Conservation (phyloP, 2,797 vertebrate genomes). For the Pangasius djambal region DNA sequence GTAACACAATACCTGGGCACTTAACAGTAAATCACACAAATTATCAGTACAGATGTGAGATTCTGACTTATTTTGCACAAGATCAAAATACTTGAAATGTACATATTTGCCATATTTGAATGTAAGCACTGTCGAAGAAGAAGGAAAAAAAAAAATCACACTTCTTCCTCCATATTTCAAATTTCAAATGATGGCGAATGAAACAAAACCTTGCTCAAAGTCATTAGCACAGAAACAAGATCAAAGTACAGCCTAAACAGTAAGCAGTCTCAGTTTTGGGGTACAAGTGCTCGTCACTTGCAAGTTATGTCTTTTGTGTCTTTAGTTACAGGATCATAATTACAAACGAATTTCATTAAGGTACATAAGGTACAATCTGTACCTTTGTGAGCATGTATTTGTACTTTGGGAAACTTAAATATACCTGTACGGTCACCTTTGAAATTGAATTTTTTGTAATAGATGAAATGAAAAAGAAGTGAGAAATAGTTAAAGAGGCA, state of each 20-base stretch:
- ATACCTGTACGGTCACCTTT: neutral
- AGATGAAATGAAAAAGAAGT: neutral
- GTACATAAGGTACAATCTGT: neutral
- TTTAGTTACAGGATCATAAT: neutral
- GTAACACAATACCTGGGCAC: constrained; percentile 20
- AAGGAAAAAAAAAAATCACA: constrained; percentile 18
- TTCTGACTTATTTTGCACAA: neutral
- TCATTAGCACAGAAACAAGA: neutral
- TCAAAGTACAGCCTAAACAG: neutral
- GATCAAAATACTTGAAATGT: neutral
- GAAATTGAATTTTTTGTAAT: neutral
- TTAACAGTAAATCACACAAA: constrained; percentile 26
- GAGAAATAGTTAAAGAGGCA: neutral
- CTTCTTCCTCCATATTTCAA: neutral
- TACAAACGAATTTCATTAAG: neutral
- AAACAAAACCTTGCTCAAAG: neutral
- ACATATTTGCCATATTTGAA: neutral
- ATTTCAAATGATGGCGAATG: neutral
- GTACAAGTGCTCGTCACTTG: neutral
- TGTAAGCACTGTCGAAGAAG: neutral
- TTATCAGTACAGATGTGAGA: constrained; percentile 10
- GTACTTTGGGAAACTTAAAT: neutral
- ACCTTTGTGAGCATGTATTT: neutral
- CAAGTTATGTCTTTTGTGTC: neutral
- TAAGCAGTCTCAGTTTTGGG: neutral